Evolutionary conservation across 2,797 vertebrate genomes (phyloP).

Genomic region (Thamnophis elegans): DNA sequence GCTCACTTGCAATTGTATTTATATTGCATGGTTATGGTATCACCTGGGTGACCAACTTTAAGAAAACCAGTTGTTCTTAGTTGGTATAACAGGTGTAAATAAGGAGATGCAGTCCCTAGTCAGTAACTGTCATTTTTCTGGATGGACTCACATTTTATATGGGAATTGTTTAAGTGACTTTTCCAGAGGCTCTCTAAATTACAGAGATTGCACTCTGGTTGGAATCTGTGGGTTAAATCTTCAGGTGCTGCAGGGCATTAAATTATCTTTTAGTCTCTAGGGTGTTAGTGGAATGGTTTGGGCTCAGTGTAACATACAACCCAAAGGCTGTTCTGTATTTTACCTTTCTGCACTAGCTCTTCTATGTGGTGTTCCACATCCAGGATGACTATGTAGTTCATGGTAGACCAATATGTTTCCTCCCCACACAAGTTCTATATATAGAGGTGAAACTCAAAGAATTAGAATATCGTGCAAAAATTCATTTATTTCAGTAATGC

Average conservation of each 20-base stretch:
- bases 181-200: conserved; percentile 16
- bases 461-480: no score
- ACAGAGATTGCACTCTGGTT: not conserved
- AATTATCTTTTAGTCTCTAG: conserved; percentile 5
- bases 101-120: conserved; percentile 13
- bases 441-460: no score
- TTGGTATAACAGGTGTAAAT: not conserved
- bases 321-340: conserved; percentile 20
- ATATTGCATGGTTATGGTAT: not conserved
- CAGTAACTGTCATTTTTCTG: not conserved
- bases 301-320: not conserved
- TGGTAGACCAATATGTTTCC: not conserved
- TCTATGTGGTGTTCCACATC: not conserved
- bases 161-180: not conserved
- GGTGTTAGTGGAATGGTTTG: conserved; percentile 25
- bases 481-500: no score
- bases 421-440: no score
- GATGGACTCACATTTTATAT: not conserved
- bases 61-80: not conserved
- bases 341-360: not conserved
- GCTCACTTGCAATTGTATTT: not conserved
- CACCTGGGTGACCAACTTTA: conserved; percentile 8
- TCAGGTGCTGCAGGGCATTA: conserved; percentile 18
- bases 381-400: not conserved
- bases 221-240: conserved; percentile 12